Percentiles rank a stretch among this genome's conserved stretches.
Conservation (phyloP, 2,797 vertebrate genomes). For the Euthynnus affinis region DNA sequence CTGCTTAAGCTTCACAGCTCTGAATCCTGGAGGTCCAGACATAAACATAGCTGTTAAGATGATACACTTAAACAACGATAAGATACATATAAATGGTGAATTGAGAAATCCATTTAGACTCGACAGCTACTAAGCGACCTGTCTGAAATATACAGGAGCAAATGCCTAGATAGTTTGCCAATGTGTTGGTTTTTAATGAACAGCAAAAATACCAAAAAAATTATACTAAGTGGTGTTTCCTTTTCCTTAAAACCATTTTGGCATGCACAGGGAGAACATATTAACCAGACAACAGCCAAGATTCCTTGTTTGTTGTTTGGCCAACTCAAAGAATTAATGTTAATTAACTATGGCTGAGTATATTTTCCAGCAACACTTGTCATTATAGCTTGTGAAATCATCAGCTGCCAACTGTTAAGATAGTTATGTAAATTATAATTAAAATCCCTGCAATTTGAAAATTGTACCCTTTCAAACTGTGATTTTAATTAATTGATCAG, state of each 20-base stretch:
- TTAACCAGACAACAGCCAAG: constrained; percentile 11
- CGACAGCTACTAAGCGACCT: not conserved
- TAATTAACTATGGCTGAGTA: constrained; percentile 22
- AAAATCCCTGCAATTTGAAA: constrained; percentile 14
- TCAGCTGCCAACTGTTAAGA: constrained; percentile 9
- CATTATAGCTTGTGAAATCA: constrained; percentile 1
- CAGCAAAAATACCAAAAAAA: not conserved
- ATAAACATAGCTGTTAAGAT: not conserved
- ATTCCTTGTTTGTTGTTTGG: constrained; percentile 6
- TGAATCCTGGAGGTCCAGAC: constrained; percentile 13
- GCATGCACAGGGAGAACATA: constrained; percentile 13
- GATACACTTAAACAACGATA: not conserved
- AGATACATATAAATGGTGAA: not conserved
- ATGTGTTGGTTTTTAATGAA: too few relatives aligned
- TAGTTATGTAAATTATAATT: not conserved
- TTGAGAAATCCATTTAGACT: not conserved
- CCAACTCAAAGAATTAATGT: constrained; percentile 18
- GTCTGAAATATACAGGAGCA: not conserved
- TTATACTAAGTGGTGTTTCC: not conserved
- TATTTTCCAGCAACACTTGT: constrained; percentile 1
- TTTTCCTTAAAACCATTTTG: constrained; percentile 1
- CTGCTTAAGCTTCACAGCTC: not conserved
- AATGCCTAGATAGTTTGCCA: not conserved
- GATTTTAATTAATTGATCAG: constrained; percentile 22
- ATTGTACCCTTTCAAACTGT: constrained; percentile 9